A percentile compares a stretch with the other conserved stretches of the same genome.
phyloP scores from a whole-genome alignment of 2,888 invertebrate species.

The Euphydryas editha region DNA sequence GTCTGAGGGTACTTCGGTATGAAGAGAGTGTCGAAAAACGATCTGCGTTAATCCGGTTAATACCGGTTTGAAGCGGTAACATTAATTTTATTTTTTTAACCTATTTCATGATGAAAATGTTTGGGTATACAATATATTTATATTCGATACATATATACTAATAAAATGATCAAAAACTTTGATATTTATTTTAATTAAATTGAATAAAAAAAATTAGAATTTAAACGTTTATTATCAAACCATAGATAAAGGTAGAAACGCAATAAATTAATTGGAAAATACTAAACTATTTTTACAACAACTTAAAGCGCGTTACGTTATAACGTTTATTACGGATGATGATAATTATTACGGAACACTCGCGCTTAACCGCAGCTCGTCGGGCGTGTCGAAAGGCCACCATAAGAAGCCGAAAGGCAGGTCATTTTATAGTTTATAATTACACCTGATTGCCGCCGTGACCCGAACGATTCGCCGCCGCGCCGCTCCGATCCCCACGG shows the following conservation, averaged over 20 bases:
- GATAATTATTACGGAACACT: slow-evolving; percentile 59
- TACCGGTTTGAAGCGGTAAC: neutral
- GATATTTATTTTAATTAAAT: neutral
- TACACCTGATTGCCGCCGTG: slow-evolving; percentile 74
- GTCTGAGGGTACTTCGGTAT: slow-evolving; percentile 22
- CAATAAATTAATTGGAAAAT: slow-evolving; percentile 12
- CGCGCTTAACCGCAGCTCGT: slow-evolving; percentile 38
- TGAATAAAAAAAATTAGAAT: neutral
- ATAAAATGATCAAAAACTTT: too few species aligned
- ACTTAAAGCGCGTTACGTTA: slow-evolving; percentile 17
- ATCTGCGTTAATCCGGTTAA: neutral
- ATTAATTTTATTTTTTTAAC: neutral
- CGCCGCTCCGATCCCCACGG: slow-evolving; percentile 44
- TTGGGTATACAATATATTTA: too few species aligned
- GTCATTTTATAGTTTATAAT: slow-evolving; percentile 82
- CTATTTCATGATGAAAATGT: neutral
- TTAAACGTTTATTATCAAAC: too few species aligned
- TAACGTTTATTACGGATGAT: slow-evolving; percentile 1
- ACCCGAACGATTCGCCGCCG: slow-evolving; percentile 61
- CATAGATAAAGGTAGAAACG: too few species aligned
- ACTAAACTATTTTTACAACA: slow-evolving; percentile 26
- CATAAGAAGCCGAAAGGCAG: slow-evolving; percentile 79
- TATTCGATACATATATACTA: too few species aligned
- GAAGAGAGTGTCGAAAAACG: neutral
- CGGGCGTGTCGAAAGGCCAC: slow-evolving; percentile 73